phyloP scores from a whole-genome alignment of 2,113 vertebrate species.

The Labrus mixtus region DNA sequence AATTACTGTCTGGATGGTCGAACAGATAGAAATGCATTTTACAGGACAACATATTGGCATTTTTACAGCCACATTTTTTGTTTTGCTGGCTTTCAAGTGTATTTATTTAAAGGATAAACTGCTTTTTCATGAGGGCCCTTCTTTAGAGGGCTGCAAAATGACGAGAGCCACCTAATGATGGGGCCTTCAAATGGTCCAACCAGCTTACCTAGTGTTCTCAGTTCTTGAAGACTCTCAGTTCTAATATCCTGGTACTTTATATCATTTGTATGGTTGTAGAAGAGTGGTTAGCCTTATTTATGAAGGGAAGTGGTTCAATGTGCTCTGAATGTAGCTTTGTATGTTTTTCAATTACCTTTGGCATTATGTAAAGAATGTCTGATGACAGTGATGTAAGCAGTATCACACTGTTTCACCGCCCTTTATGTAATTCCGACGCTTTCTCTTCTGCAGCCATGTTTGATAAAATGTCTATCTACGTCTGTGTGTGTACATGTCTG shows the following conservation, averaged over 20 bases:
- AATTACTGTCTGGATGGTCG: slow-evolving; percentile 68
- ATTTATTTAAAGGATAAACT: slow-evolving; percentile 58
- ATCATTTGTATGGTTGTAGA: neutral
- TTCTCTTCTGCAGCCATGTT: neutral
- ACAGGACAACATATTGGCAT: slow-evolving; percentile 76
- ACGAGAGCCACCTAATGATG: slow-evolving; percentile 21
- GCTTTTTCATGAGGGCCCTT: slow-evolving; percentile 58
- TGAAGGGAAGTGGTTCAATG: neutral
- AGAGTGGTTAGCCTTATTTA: neutral
- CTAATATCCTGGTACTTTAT: neutral
- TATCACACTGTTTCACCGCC: neutral
- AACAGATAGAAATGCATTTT: slow-evolving; percentile 67
- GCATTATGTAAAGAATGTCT: neutral
- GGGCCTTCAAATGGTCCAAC: slow-evolving; percentile 5
- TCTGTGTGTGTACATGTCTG: neutral
- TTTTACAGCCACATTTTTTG: slow-evolving; percentile 82
- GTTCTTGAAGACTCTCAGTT: neutral
- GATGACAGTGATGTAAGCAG: neutral
- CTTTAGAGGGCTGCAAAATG: slow-evolving; percentile 23
- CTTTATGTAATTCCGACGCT: neutral
- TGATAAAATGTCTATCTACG: neutral
- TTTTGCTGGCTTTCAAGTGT: slow-evolving; percentile 79
- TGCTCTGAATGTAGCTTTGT: neutral
- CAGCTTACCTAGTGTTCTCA: neutral
- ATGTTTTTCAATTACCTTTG: neutral